Percentiles rank a stretch among this genome's conserved stretches.
These are phyloP conservation scores for Meriones psammophilus DNA, from an alignment of 2,797 vertebrate species.

Conservation along the genomic window DNA sequence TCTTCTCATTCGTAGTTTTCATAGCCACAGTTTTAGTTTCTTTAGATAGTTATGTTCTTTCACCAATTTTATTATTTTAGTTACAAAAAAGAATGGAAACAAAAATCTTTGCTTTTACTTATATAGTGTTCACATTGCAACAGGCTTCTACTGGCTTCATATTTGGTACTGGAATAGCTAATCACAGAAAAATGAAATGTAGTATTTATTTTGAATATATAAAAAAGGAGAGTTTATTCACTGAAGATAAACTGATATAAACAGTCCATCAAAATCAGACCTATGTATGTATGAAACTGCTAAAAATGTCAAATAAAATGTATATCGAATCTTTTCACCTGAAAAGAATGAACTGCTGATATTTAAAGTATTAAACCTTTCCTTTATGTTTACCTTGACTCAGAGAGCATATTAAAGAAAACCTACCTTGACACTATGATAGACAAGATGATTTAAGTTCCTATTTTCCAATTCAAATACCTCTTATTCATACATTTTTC, in stretches of 20 bases:
- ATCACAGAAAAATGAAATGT: conserved; percentile 52
- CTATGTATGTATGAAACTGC: conserved; percentile 21
- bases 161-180: conserved; percentile 19
- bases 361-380: conserved; percentile 56
- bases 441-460: conserved; percentile 16
- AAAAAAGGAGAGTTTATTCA: conserved; percentile 74
- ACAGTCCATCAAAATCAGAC: conserved; percentile 58
- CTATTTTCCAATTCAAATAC: conserved; percentile 38
- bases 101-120: conserved; percentile 58
- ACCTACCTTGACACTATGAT: conserved; percentile 5
- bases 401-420: conserved; percentile 18
- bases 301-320: conserved; percentile 27
- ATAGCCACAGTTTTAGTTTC: not conserved
- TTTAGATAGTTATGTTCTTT: conserved; percentile 36
- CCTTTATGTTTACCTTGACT: conserved; percentile 62
- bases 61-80: conserved; percentile 58
- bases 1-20: conserved; percentile 51
- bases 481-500: conserved; percentile 14
- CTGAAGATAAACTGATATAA: conserved; percentile 64
- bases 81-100: conserved; percentile 72
- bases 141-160: conserved; percentile 67
- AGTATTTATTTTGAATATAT: conserved; percentile 59
- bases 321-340: not conserved
- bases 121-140: conserved; percentile 73
- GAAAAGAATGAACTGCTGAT: conserved; percentile 26